A percentile compares a stretch with the other conserved stretches of the same genome.
phyloP scores from a whole-genome alignment of 2,888 invertebrate species.

The Scotopteryx bipunctaria region DNA sequence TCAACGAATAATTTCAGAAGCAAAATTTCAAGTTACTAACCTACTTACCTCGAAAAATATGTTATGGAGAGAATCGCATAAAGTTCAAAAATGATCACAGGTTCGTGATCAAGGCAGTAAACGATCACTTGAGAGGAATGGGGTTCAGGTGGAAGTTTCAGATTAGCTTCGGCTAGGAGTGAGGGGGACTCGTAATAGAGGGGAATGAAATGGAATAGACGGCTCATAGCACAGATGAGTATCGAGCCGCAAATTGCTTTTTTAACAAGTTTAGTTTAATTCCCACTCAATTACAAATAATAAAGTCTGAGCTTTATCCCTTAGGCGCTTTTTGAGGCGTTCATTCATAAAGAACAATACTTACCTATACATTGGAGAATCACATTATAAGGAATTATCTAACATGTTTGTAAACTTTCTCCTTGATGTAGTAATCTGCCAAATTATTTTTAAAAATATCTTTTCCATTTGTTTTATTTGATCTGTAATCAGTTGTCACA shows the following conservation, averaged over 20 bases:
- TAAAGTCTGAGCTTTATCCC: constrained; percentile 22
- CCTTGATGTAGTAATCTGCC: too few relatives aligned
- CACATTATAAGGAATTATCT: too few relatives aligned
- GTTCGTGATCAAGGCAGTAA: constrained; percentile 53
- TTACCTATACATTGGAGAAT: too few relatives aligned
- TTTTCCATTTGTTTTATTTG: too few relatives aligned
- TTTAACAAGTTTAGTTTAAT: constrained; percentile 50
- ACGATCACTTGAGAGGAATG: constrained; percentile 59
- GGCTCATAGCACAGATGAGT: constrained; percentile 45
- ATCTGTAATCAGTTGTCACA: too few relatives aligned
- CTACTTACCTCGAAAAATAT: constrained; percentile 39
- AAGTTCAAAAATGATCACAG: constrained; percentile 54
- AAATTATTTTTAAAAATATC: too few relatives aligned
- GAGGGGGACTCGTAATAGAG: constrained; percentile 41
- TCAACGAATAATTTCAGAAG: constrained; percentile 33
- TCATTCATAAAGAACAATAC: constrained; percentile 1
- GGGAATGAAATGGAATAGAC: constrained; percentile 52
- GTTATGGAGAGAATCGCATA: constrained; percentile 37
- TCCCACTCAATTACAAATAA: constrained; percentile 44
- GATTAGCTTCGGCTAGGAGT: constrained; percentile 37
- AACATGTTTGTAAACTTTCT: too few relatives aligned
- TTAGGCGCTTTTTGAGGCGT: constrained; percentile 44
- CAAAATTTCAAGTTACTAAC: constrained; percentile 33
- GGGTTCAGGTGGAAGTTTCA: constrained; percentile 53
- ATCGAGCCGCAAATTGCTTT: constrained; percentile 52